Evolutionary conservation across 2,113 vertebrate species (phyloP).

Genomic region (Tetrao urogallus): DNA sequence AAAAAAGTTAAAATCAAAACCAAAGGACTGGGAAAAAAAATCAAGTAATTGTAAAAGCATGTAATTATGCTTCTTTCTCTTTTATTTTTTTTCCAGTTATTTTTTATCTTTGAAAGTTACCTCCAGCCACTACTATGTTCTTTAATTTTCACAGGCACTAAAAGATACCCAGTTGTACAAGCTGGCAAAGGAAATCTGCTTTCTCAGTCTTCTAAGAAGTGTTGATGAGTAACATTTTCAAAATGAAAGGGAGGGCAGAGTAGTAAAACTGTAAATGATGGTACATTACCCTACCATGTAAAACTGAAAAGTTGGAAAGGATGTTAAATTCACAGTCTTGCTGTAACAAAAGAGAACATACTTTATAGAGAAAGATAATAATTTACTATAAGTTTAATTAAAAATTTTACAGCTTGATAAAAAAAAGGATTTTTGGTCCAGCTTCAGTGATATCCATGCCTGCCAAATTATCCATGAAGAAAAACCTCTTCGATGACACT

Average conservation of each 20-base stretch:
- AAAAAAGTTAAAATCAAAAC: background rate
- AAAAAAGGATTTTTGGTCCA: background rate
- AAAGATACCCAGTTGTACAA: background rate
- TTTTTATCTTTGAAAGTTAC: background rate
- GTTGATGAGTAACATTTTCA: background rate
- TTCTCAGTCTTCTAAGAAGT: background rate
- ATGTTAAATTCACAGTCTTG: background rate
- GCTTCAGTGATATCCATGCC: background rate
- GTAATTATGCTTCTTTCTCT: background rate
- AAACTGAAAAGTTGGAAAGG: background rate
- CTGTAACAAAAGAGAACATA: background rate
- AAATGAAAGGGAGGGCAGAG: background rate
- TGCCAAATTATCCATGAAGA: background rate
- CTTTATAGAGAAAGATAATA: accelerated
- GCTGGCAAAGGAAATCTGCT: background rate
- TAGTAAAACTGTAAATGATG: accelerated
- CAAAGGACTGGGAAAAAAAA: background rate
- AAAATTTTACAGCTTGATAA: background rate
- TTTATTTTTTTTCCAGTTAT: background rate
- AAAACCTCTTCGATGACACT: background rate
- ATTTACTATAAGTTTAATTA: background rate
- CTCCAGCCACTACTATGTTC: background rate
- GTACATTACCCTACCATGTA: background rate
- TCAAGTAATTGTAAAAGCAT: accelerated
- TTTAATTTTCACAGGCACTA: background rate